Evolutionary conservation across 2,888 invertebrate genomes (phyloP).

Genomic region (Ferrisia virgata): DNA sequence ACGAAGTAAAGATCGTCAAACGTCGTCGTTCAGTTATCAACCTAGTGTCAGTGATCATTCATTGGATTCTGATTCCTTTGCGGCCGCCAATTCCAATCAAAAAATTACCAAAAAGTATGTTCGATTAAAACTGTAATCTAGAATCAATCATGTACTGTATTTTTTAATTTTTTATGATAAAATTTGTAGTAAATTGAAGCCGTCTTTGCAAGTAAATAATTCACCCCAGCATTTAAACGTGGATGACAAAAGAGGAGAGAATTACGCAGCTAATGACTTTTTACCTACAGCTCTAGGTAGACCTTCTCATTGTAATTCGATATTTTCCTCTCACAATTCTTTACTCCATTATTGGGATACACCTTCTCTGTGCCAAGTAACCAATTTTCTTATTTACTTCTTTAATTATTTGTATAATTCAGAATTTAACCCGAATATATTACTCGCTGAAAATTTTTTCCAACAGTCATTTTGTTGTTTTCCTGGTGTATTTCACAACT

Average conservation of each 20-base stretch:
- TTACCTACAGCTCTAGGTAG: conserved; percentile 34
- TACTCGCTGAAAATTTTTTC: too few relatives aligned
- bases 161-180: background rate
- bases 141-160: too few relatives aligned
- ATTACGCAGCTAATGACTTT: conserved; percentile 33
- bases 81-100: conserved; percentile 1
- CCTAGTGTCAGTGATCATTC: background rate
- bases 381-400: too few relatives aligned
- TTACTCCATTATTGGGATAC: conserved; percentile 29
- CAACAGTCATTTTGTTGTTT: conserved; percentile 41
- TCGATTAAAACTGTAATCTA: too few relatives aligned
- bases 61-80: background rate
- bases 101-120: conserved; percentile 42
- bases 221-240: background rate
- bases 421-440: too few relatives aligned
- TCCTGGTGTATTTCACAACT: conserved; percentile 41
- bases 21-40: conserved; percentile 15
- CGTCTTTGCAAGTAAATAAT: background rate
- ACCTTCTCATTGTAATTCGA: conserved; percentile 32
- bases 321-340: conserved; percentile 34
- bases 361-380: conserved; percentile 34
- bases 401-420: too few relatives aligned
- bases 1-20: conserved; percentile 33
- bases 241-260: conserved; percentile 11
- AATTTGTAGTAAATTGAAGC: conserved; percentile 25